Base-by-base conservation (phyloP, 53 echinoderm and acorn worm species). In the Antedon mediterranea region DNA sequence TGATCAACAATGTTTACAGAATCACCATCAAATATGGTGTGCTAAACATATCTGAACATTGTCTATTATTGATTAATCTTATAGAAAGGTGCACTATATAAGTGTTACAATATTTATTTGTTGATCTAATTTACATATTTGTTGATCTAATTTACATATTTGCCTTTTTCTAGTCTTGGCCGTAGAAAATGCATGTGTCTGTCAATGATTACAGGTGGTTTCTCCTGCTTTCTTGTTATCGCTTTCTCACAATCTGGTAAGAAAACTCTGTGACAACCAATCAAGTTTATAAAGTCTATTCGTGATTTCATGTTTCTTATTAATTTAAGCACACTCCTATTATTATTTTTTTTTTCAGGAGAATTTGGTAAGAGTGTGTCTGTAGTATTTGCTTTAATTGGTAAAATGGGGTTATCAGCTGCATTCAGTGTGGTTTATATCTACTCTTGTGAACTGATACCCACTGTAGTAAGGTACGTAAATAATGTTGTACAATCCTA, bases 381-480 rank as follows among this genome's bases (percentile, higher is more conserved):
- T 6, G 23, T 23, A 13, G 13, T 32, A 30, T 31, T 28, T 30
- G 74, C 74, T 1, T 13, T 73, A 23, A 4, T 73, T 73, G 74
- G 74, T 11, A 73, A 73, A 20, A 73, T 73, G 74, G 74, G 28
- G 2, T 29, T 73, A 3, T 30, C 74, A 1, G 74, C 74, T 29
- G 28, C 74, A 31, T 73, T 73, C 32, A 73, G 23, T 29, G 74
- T 73, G 28, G 32, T 73, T 8, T 73, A 73, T 23, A 73, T 73
- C 7, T 73, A 73, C 20, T 31, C 31, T 29, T 8, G 13, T 73
- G 74, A 73, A 73, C 74, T 73, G 31, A 30, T 73, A 15, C 74
- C 74, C 74, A 73, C 74, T 7, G 74, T 73, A 73, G 74, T 73
- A 30, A 73, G 74, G 74, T 57, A 57, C 1, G 26, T 57, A 11